Conservation (phyloP, 2,113 vertebrate genomes). For the Protomyctophum bolini region DNA sequence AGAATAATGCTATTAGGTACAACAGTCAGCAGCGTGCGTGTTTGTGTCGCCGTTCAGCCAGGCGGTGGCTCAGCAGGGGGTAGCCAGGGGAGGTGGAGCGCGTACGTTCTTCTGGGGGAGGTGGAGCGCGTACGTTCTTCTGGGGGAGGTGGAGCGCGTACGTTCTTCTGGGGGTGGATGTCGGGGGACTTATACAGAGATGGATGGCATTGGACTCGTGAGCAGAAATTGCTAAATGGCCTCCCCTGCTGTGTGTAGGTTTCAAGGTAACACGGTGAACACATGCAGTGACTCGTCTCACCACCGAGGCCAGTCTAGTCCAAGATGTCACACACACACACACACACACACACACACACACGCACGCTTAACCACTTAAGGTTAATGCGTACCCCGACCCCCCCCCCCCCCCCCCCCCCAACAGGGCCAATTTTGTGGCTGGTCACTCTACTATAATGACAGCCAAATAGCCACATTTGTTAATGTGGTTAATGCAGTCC, state of each 20-base stretch:
- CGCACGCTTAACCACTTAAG: neutral
- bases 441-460: too few species aligned
- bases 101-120: neutral
- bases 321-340: conserved; percentile 21
- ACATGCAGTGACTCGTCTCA: conserved; percentile 33
- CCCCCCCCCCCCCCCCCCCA: too few species aligned
- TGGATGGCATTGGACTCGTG: conserved; percentile 25
- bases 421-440: too few species aligned
- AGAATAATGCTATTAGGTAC: too few species aligned
- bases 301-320: conserved; percentile 7
- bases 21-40: neutral
- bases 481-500: too few species aligned
- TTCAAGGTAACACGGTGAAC: conserved; percentile 36
- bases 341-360: conserved; percentile 7
- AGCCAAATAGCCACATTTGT: too few species aligned
- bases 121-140: neutral
- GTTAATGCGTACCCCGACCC: too few species aligned
- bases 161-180: conserved; percentile 1
- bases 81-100: neutral
- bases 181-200: conserved; percentile 30
- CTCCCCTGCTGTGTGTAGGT: conserved; percentile 23
- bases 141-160: neutral
- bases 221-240: conserved; percentile 42
- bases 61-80: neutral
- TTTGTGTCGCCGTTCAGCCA: neutral